Conservation (phyloP, 1,140 invertebrate species). For the Zaprionus kolodkinae region DNA sequence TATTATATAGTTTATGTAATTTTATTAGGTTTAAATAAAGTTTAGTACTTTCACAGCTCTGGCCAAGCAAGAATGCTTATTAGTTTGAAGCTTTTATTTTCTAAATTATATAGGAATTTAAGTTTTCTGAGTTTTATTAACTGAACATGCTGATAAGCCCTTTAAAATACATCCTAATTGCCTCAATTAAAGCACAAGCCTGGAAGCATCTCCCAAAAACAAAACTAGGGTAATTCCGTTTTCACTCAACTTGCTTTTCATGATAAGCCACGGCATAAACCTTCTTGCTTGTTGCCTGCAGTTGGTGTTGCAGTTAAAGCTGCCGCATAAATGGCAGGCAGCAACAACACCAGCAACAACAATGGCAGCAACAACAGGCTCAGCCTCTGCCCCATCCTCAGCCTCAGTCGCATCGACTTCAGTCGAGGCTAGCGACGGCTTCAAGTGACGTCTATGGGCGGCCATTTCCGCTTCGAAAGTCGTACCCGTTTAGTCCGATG, state of each 20-base stretch:
- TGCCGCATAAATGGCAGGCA: slow-evolving; percentile 13
- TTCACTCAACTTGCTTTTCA: background rate
- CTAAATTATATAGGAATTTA: background rate
- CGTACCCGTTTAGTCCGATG: slow-evolving; percentile 62
- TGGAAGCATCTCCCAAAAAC: too few species aligned
- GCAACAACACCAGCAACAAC: background rate
- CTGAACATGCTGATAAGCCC: background rate
- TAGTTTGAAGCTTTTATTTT: too few species aligned
- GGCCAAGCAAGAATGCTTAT: too few species aligned
- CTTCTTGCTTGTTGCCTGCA: slow-evolving; percentile 4
- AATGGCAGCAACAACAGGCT: background rate
- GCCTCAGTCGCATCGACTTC: too few species aligned
- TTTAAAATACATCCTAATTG: background rate
- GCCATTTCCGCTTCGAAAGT: slow-evolving; percentile 72
- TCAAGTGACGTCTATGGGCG: slow-evolving; percentile 55
- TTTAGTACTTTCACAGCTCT: too few species aligned
- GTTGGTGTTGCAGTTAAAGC: slow-evolving; percentile 18
- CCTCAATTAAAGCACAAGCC: background rate
- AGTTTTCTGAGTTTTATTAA: background rate
- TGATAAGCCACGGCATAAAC: slow-evolving; percentile 32
- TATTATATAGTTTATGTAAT: too few species aligned
- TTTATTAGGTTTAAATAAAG: too few species aligned
- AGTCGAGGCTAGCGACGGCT: slow-evolving; percentile 33
- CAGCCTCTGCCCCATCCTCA: background rate
- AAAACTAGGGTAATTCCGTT: slow-evolving; percentile 12